phyloP scores from a whole-genome alignment of 2,797 vertebrate genomes.

The Coranthus polyacanthus region DNA sequence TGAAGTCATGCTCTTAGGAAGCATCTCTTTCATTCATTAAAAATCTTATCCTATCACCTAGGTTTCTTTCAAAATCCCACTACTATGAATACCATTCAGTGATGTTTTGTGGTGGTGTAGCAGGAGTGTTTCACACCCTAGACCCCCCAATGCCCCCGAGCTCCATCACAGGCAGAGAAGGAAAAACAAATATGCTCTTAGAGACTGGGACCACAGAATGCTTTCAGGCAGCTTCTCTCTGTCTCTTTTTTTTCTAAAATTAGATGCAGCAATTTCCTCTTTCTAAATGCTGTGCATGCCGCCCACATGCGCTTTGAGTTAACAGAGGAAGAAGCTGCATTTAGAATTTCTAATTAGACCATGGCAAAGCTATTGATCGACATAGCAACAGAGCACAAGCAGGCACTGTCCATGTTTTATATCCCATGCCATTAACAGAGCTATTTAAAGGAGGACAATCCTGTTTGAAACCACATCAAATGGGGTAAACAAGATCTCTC shows the following conservation, averaged over 20 bases:
- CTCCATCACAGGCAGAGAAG: conserved; percentile 67
- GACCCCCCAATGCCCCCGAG: conserved; percentile 55
- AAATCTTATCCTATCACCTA: conserved; percentile 1
- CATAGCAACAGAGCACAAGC: conserved; percentile 63
- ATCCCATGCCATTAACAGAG: conserved; percentile 55
- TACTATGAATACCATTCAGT: conserved; percentile 12
- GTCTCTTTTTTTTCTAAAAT: conserved; percentile 77
- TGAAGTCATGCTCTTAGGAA: conserved; percentile 11
- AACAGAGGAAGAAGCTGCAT: conserved; percentile 82
- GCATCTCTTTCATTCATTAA: conserved; percentile 44
- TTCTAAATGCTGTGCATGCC: conserved; percentile 78
- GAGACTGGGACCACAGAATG: conserved; percentile 69
- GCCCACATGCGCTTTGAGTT: conserved; percentile 82
- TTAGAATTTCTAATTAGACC: conserved; percentile 85
- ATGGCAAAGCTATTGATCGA: conserved; percentile 77
- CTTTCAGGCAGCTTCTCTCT: conserved; percentile 75
- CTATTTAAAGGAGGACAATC: conserved; percentile 58
- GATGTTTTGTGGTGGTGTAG: conserved; percentile 24
- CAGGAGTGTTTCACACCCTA: conserved; percentile 50
- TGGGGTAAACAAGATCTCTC: conserved; percentile 19
- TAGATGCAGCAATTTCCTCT: conserved; percentile 86
- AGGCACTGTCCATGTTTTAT: conserved; percentile 54
- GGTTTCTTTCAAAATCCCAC: conserved; percentile 26
- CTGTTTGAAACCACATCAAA: conserved; percentile 36
- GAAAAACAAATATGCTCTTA: conserved; percentile 79